Evolutionary conservation across 2,113 vertebrate species (phyloP).

Genomic region (Rhagologus leucostigma): DNA sequence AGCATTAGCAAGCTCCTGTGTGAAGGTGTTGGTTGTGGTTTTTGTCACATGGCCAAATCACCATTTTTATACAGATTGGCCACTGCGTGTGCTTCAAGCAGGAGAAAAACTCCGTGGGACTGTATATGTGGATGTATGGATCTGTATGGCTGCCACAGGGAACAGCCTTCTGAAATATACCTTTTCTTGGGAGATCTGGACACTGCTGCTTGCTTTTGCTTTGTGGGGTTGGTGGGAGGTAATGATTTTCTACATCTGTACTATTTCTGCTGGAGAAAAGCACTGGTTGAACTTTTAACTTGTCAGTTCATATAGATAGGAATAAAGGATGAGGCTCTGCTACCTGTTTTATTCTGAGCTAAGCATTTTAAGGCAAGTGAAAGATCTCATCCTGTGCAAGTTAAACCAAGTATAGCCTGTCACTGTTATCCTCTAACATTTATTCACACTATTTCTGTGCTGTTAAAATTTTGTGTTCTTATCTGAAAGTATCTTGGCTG

Average conservation of each 20-base stretch:
- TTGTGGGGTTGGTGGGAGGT: neutral
- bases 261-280: neutral
- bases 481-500: neutral
- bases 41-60: neutral
- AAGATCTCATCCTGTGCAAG: neutral
- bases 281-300: neutral
- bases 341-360: neutral
- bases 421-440: neutral
- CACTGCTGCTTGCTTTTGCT: neutral
- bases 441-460: neutral
- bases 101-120: neutral
- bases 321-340: neutral
- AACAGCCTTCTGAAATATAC: neutral
- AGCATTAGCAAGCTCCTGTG: neutral
- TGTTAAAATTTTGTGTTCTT: neutral
- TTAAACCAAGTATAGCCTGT: neutral
- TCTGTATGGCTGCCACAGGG: neutral
- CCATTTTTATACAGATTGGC: accelerated
- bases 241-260: neutral
- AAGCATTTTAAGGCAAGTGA: neutral
- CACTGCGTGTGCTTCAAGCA: neutral
- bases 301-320: neutral
- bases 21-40: neutral
- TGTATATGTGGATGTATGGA: neutral
- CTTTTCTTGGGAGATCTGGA: neutral